Conservation (phyloP, 2,113 vertebrate species). For the Burhinus bistriatus region DNA sequence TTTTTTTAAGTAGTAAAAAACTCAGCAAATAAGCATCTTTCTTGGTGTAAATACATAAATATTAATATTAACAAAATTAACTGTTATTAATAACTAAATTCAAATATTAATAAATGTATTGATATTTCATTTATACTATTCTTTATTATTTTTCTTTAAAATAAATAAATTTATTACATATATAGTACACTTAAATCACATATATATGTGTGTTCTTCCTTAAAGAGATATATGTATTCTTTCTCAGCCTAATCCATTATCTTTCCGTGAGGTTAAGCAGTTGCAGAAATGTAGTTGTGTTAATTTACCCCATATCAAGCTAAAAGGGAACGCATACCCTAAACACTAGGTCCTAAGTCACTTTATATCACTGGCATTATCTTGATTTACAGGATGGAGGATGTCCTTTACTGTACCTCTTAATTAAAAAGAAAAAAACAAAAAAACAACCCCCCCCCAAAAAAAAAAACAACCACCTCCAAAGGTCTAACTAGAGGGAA, state of each 20-base stretch:
- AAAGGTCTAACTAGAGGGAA: not conserved
- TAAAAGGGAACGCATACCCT: not conserved
- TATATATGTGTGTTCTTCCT: not conserved
- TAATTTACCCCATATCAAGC: not conserved
- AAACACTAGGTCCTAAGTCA: not conserved
- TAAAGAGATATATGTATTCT: not conserved
- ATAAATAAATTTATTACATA: not conserved
- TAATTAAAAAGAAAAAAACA: not conserved
- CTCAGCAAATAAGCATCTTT: rapidly evolving
- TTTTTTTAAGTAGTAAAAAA: not conserved
- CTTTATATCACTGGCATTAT: not conserved
- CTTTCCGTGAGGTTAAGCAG: not conserved
- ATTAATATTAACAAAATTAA: not conserved
- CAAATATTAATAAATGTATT: not conserved
- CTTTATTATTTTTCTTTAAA: not conserved
- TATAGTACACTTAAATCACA: not conserved
- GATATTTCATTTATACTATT: not conserved
- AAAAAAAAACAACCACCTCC: not conserved
- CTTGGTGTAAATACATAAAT: not conserved
- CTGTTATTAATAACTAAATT: not conserved
- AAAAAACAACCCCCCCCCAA: too few relatives aligned
- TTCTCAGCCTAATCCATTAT: not conserved
- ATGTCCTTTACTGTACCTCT: not conserved
- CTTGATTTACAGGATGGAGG: not conserved
- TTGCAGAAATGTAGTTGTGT: not conserved